Evolutionary conservation across 2,797 vertebrate genomes (phyloP).

Genomic region (Falco biarmicus): DNA sequence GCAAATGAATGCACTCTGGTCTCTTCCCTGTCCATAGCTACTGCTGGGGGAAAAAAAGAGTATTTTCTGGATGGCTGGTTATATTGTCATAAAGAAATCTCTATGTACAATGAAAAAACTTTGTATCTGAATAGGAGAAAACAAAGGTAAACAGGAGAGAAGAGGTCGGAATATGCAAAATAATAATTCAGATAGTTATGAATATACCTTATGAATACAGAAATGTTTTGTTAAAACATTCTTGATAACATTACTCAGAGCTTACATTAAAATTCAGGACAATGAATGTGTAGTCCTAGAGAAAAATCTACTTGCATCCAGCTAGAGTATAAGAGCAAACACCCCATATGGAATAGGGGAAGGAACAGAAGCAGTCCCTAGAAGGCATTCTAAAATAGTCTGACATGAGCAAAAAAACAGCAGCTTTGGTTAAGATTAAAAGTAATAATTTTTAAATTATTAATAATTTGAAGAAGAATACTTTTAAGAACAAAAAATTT

Average conservation of each 20-base stretch:
- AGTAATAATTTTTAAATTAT: neutral
- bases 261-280: neutral
- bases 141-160: neutral
- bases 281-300: neutral
- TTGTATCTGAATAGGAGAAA: neutral
- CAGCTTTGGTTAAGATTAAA: neutral
- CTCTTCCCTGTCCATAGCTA: neutral
- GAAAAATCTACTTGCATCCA: neutral
- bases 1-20: neutral
- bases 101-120: neutral
- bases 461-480: neutral
- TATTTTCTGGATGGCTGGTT: neutral
- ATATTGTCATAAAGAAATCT: neutral
- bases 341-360: neutral
- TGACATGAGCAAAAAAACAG: neutral
- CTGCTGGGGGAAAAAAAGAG: neutral
- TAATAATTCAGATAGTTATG: neutral
- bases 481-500: neutral
- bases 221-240: neutral
- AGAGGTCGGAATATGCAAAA: neutral
- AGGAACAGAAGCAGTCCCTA: neutral
- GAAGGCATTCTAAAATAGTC: neutral
- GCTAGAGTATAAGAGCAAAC: neutral
- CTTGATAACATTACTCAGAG: neutral
- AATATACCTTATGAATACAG: neutral